Conservation (phyloP, 2,113 vertebrate genomes). For the Anhinga anhinga region DNA sequence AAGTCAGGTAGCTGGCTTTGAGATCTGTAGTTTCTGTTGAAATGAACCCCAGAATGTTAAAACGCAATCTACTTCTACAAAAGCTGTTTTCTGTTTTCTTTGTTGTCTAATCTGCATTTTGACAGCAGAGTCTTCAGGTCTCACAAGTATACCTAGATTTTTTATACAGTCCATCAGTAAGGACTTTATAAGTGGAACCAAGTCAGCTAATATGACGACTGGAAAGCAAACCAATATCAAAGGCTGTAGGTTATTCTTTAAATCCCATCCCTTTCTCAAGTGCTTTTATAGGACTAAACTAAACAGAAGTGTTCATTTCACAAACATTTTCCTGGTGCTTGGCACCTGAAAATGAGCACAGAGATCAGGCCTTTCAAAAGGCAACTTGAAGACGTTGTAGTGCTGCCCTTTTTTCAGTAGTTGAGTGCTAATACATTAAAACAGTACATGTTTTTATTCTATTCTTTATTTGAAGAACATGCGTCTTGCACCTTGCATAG, state of each 20-base stretch:
- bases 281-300: background rate
- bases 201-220: background rate
- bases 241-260: background rate
- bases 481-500: background rate
- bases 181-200: background rate
- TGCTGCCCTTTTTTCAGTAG: background rate
- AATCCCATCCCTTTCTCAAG: background rate
- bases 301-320: background rate
- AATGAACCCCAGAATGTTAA: background rate
- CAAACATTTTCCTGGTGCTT: background rate
- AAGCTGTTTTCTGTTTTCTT: background rate
- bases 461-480: background rate
- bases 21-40: background rate
- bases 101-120: background rate
- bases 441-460: accelerated
- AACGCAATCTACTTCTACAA: background rate
- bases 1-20: background rate
- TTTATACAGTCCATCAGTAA: background rate
- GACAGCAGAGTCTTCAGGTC: background rate
- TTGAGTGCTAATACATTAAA: background rate
- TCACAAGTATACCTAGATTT: background rate
- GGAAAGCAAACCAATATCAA: background rate
- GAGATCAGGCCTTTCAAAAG: background rate
- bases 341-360: background rate
- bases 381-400: background rate